Percentiles rank a stretch among this genome's conserved stretches.
phyloP scores from a whole-genome alignment of 2,113 vertebrate species.

The Crocuta crocuta region DNA sequence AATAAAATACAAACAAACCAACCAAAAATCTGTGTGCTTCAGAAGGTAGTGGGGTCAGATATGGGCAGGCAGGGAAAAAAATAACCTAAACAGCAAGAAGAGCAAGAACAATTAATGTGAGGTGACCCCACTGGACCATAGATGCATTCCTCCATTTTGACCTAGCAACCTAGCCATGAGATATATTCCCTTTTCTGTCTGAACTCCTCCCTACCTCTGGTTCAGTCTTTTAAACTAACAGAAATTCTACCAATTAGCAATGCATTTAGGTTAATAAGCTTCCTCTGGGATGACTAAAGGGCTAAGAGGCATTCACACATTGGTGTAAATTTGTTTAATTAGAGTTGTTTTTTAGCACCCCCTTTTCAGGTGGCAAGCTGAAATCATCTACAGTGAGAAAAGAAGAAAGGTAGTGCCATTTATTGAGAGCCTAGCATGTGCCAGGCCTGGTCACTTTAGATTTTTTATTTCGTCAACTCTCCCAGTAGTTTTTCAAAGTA shows the following conservation, averaged over 20 bases:
- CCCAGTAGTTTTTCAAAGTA: neutral
- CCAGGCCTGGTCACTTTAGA: neutral
- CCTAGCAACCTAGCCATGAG: neutral
- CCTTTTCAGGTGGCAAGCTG: neutral
- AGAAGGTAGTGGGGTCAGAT: neutral
- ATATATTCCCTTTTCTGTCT: neutral
- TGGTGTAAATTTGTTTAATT: constrained; percentile 67
- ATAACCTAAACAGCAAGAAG: neutral
- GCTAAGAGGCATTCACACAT: constrained; percentile 22
- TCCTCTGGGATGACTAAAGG: constrained; percentile 47
- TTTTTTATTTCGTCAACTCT: neutral
- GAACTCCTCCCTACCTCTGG: neutral
- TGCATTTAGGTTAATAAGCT: constrained; percentile 64
- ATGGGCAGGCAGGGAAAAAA: neutral
- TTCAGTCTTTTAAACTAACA: constrained; percentile 39
- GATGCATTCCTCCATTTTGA: neutral
- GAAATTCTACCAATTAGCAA: constrained; percentile 54
- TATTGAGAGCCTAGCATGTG: neutral
- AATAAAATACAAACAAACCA: neutral
- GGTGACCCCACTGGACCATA: neutral
- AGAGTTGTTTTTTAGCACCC: neutral
- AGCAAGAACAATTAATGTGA: neutral
- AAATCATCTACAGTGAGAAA: neutral
- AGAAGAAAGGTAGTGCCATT: neutral
- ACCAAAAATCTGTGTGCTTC: neutral